Conservation (phyloP, 2,113 vertebrate species). For the Myotis lucifugus region DNA sequence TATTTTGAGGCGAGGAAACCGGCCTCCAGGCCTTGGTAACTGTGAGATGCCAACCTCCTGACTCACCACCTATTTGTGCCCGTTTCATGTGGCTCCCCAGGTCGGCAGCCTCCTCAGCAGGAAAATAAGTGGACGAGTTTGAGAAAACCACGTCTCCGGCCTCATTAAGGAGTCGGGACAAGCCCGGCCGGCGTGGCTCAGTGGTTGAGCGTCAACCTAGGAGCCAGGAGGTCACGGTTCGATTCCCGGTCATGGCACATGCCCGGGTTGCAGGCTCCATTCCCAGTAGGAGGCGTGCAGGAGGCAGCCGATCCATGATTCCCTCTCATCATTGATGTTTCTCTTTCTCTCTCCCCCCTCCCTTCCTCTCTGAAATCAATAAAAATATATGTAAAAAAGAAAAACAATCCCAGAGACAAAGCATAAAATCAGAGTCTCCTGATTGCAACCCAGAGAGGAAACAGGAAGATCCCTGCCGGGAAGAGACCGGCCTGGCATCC, state of each 20-base stretch:
- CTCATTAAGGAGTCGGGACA: not conserved
- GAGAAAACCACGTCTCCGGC: not conserved
- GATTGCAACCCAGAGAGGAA: not conserved
- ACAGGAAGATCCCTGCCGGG: not conserved
- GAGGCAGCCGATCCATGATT: too few relatives aligned
- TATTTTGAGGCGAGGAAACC: slow-evolving; percentile 52
- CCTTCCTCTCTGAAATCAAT: not conserved
- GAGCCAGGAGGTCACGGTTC: not conserved
- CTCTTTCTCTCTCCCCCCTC: not conserved
- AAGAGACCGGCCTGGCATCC: not conserved
- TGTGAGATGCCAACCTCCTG: slow-evolving; percentile 54
- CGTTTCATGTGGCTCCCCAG: not conserved
- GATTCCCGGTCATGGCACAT: not conserved
- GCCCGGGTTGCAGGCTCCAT: not conserved
- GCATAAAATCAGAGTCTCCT: not conserved
- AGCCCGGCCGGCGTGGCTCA: not conserved
- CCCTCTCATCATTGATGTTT: too few relatives aligned
- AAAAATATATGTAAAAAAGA: not conserved
- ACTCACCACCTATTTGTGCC: slow-evolving; percentile 47
- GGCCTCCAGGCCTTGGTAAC: not conserved
- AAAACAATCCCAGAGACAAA: not conserved
- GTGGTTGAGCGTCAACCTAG: not conserved
- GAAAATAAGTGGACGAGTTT: not conserved
- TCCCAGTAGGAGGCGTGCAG: too few relatives aligned
- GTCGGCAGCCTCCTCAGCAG: not conserved